phyloP scores from a whole-genome alignment of 2,113 vertebrate species.

The Leucopternis melanops region DNA sequence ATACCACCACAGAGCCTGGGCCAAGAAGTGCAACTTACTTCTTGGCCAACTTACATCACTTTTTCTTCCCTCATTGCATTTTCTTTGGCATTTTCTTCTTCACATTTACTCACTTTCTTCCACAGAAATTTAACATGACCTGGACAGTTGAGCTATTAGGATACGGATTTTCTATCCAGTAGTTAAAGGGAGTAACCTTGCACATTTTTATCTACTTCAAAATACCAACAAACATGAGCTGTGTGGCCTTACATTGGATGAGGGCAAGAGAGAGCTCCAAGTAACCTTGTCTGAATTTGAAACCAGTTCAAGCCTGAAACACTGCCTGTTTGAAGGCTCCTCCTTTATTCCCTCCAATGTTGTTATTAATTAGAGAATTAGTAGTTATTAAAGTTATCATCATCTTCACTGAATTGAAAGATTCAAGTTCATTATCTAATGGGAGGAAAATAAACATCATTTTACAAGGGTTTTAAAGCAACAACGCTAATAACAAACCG shows the following conservation, averaged over 20 bases:
- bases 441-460: slow-evolving; percentile 29
- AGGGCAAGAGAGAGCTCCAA: background rate
- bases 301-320: slow-evolving; percentile 3
- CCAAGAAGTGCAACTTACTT: background rate
- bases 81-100: slow-evolving; percentile 15
- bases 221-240: background rate
- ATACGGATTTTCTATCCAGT: background rate
- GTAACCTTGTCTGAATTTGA: background rate
- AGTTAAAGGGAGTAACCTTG: background rate
- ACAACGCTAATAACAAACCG: background rate
- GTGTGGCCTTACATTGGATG: background rate
- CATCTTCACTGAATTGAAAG: slow-evolving; percentile 1
- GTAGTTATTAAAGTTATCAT: slow-evolving; percentile 10
- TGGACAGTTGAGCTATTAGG: background rate
- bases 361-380: slow-evolving; percentile 7
- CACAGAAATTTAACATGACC: background rate
- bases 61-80: background rate
- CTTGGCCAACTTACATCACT: slow-evolving; percentile 10
- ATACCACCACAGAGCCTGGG: background rate
- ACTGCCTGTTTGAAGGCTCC: background rate
- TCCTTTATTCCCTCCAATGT: background rate
- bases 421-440: slow-evolving; percentile 23
- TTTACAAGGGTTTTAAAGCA: slow-evolving; percentile 12
- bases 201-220: background rate
- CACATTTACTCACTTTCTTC: background rate